Conservation (phyloP, 1,140 invertebrate genomes). For the Microplitis demolitor region DNA sequence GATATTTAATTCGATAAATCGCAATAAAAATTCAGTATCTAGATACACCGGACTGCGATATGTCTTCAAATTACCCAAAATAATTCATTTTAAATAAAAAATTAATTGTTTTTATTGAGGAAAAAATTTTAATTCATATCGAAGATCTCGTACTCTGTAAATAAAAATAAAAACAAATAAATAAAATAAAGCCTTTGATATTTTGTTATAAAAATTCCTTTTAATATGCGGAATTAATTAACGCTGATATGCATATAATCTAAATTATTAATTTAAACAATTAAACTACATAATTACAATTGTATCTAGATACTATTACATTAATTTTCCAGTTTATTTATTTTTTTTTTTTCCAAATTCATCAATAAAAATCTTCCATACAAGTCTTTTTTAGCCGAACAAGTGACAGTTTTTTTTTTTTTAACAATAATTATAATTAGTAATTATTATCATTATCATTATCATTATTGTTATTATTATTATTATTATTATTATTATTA, state of each 20-base stretch:
- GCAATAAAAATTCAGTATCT: background rate
- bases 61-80: too few species aligned
- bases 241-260: background rate
- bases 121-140: too few species aligned
- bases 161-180: background rate
- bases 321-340: background rate
- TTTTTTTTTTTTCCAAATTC: background rate
- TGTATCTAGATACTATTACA: conserved; percentile 10
- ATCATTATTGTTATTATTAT: conserved; percentile 2
- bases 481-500: background rate
- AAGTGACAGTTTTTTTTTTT: background rate
- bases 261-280: background rate
- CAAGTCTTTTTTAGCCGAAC: background rate
- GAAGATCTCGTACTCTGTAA: too few species aligned
- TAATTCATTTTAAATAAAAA: too few species aligned
- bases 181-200: too few species aligned
- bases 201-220: too few species aligned
- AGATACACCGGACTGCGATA: background rate
- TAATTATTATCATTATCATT: background rate
- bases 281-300: background rate
- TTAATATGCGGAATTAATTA: background rate
- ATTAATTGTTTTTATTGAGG: too few species aligned
- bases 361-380: background rate
- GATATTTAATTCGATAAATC: background rate
- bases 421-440: background rate